Evolutionary conservation across 2,888 invertebrate species (phyloP), one percentile per base, ranked within the genome.

Genomic region (Melanchra persicariae): DNA sequence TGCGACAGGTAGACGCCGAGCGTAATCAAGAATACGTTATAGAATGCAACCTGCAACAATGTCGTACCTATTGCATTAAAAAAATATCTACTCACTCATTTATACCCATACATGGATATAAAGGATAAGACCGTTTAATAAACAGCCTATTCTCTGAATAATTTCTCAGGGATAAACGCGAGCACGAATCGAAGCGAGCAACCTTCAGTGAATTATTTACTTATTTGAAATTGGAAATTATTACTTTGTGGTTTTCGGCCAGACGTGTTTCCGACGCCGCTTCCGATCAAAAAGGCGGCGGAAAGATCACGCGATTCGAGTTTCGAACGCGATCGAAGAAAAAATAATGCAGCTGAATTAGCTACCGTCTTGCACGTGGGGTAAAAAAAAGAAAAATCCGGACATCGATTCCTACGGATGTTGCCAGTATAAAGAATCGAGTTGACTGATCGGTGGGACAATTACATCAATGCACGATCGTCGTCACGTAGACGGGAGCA

Each of bases 211-310:
- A 91, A 93, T 94, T 93, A 92, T 94, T 94, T 93, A 85, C 82
- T 85, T 85, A 92, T 93, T 94, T 91, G 91, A 95, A 95, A 95
- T 95, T 95, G 93, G 91, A 93, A 93, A 94, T 94, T 93, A 92
- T 92, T 92, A 91, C 87, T 88, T 92, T 95, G 96, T 91, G 95
- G 95, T 96, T 94, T 89, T 93, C 88, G 91, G 91, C 88, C 91
- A 94, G 94, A 95, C 95, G 95, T 94, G 94, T 94, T 94, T 95
- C 95, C 95, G 91, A 92, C 85, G 91, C 91, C 91, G 93, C 92
- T 95, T 95, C 95, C 93, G 92, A 93, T 90, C 86, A 77, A 81
- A 83, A 87, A 87, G 87, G 85, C 89, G 90, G 91, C 90, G 84
- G 88, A 85, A 84, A 87, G 92, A 92, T 93, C 95, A 95, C 95